phyloP scores from a whole-genome alignment of 2,888 invertebrate species.

The Drosophila austrosaltans region DNA sequence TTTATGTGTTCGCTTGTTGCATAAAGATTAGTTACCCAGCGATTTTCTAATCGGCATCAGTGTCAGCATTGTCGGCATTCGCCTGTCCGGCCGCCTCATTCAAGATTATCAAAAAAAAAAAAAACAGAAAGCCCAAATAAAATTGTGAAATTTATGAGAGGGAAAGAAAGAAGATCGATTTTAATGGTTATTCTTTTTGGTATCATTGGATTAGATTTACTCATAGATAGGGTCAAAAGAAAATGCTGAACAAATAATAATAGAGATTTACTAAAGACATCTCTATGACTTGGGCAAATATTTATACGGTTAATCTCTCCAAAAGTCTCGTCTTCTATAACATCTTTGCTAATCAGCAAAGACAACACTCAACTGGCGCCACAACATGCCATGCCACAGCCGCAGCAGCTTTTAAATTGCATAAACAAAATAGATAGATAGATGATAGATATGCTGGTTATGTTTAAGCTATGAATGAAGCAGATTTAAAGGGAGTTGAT shows the following conservation, averaged over 20 bases:
- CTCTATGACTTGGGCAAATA: conserved; percentile 47
- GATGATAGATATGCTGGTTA: conserved; percentile 6
- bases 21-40: conserved; percentile 76
- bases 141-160: conserved; percentile 65
- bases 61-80: background rate
- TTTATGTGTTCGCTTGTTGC: conserved; percentile 73
- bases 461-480: conserved; percentile 26
- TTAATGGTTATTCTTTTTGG: background rate
- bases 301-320: conserved; percentile 45
- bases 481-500: background rate
- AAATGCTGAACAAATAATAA: conserved; percentile 24
- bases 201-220: conserved; percentile 1
- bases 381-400: conserved; percentile 46
- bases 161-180: background rate
- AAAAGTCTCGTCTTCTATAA: conserved; percentile 19
- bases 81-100: background rate
- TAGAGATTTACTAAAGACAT: conserved; percentile 20
- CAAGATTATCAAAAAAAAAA: conserved; percentile 51
- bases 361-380: conserved; percentile 72
- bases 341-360: conserved; percentile 68
- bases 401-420: conserved; percentile 59
- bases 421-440: conserved; percentile 57
- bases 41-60: conserved; percentile 72
- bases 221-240: background rate
- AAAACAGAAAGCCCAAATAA: conserved; percentile 68